Conservation (phyloP, 2,888 invertebrate genomes). For the Xiphydria camelus region DNA sequence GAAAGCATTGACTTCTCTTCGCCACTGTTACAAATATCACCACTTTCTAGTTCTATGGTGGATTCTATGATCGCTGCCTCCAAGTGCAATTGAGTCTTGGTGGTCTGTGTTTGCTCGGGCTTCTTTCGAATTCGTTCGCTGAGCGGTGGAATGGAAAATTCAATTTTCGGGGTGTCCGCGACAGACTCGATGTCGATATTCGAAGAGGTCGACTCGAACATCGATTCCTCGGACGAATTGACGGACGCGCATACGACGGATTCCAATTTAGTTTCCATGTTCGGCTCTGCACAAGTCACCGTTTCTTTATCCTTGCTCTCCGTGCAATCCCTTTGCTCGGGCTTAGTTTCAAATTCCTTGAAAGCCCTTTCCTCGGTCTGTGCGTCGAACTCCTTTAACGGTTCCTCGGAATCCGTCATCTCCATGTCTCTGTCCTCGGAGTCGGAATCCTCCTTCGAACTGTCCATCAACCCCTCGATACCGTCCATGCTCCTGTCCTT, state of each 20-base stretch:
- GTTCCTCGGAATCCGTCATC: slow-evolving; percentile 25
- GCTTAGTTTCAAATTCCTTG: slow-evolving; percentile 35
- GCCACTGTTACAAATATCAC: slow-evolving; percentile 30
- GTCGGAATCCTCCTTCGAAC: slow-evolving; percentile 53
- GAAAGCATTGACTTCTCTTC: slow-evolving; percentile 47
- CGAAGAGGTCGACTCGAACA: slow-evolving; percentile 42
- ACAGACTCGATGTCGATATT: slow-evolving; percentile 39
- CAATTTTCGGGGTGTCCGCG: slow-evolving; percentile 39
- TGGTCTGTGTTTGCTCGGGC: slow-evolving; percentile 29
- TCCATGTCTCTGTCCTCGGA: slow-evolving; percentile 41
- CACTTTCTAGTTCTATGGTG: slow-evolving; percentile 43
- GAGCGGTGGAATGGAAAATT: slow-evolving; percentile 50
- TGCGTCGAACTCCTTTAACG: slow-evolving; percentile 27
- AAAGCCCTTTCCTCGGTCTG: slow-evolving; percentile 35
- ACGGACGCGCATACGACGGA: not conserved
- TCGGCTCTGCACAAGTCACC: not conserved
- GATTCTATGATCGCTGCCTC: slow-evolving; percentile 53
- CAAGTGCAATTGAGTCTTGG: slow-evolving; percentile 46
- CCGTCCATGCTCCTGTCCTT: slow-evolving; percentile 51
- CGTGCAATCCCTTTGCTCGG: slow-evolving; percentile 16
- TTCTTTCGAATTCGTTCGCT: slow-evolving; percentile 54
- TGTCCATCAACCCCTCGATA: slow-evolving; percentile 53
- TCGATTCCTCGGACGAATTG: slow-evolving; percentile 39
- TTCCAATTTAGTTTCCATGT: too few relatives aligned
- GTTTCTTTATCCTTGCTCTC: not conserved